phyloP scores from a whole-genome alignment of 2,113 vertebrate species.

The Urocynchramus pylzowi region DNA sequence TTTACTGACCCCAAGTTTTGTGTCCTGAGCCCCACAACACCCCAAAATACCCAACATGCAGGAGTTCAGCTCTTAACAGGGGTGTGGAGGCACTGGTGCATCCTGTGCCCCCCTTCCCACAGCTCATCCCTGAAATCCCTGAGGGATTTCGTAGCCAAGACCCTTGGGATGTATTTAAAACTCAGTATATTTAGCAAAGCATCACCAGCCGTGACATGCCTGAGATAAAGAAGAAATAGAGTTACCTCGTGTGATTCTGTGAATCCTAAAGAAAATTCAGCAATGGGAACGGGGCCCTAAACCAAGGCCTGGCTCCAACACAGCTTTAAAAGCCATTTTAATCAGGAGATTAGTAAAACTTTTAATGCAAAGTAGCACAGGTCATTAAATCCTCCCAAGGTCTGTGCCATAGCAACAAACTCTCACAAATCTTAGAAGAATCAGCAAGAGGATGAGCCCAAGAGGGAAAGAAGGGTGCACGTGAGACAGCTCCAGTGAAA shows the following conservation, averaged over 20 bases:
- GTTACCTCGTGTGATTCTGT: neutral
- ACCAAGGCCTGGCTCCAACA: neutral
- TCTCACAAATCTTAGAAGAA: neutral
- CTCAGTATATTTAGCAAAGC: neutral
- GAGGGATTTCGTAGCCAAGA: accelerated
- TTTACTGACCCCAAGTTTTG: neutral
- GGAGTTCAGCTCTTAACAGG: accelerated
- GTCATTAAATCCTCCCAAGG: neutral
- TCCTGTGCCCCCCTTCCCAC: neutral
- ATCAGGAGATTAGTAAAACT: neutral
- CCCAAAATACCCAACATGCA: neutral
- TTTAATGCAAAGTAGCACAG: neutral
- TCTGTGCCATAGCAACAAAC: neutral
- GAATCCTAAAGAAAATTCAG: neutral
- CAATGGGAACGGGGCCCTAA: neutral
- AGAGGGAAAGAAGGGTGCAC: neutral
- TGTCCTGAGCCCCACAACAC: accelerated
- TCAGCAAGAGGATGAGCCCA: neutral
- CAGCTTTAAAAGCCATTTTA: neutral
- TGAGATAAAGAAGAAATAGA: neutral
- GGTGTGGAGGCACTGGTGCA: no score
- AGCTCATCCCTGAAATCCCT: neutral
- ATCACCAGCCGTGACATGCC: accelerated
- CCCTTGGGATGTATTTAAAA: neutral
- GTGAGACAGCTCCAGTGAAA: neutral